phyloP scores from a whole-genome alignment of 1,140 invertebrate species.

The Theocolax elegans region DNA sequence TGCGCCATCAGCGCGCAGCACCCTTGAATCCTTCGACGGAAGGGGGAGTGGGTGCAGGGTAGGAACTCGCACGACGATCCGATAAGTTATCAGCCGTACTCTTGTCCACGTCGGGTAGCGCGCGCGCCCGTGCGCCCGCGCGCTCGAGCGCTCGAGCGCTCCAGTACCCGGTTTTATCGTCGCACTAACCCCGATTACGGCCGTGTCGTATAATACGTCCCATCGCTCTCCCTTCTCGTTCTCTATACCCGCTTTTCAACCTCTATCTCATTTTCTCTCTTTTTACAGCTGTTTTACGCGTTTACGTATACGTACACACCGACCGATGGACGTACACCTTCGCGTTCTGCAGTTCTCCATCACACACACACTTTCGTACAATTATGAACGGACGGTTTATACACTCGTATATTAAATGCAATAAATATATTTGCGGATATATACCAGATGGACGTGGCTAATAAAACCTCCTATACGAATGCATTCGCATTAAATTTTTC shows the following conservation, averaged over 20 bases:
- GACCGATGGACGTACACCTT: too few species aligned
- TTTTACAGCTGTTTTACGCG: background rate
- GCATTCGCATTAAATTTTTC: too few species aligned
- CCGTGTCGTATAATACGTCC: slow-evolving; percentile 19
- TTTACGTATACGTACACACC: too few species aligned
- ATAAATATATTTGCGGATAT: too few species aligned
- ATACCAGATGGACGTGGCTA: too few species aligned
- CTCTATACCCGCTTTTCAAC: background rate
- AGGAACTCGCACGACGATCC: background rate
- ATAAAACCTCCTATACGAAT: too few species aligned
- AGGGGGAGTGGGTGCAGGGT: background rate
- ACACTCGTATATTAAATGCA: too few species aligned
- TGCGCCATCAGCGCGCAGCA: background rate
- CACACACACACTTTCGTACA: too few species aligned
- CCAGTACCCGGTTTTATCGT: slow-evolving; percentile 21
- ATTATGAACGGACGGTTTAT: too few species aligned
- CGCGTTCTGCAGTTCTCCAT: too few species aligned
- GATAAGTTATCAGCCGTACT: slow-evolving; percentile 32
- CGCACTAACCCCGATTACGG: slow-evolving; percentile 36
- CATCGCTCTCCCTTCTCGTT: background rate
- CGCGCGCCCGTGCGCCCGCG: background rate
- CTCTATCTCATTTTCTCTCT: background rate
- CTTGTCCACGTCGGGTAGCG: slow-evolving; percentile 27
- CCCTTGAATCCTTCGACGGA: background rate
- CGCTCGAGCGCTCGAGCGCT: background rate